Evolutionary conservation across 2,113 vertebrate species (phyloP).

Genomic region (Cyanoderma ruficeps): DNA sequence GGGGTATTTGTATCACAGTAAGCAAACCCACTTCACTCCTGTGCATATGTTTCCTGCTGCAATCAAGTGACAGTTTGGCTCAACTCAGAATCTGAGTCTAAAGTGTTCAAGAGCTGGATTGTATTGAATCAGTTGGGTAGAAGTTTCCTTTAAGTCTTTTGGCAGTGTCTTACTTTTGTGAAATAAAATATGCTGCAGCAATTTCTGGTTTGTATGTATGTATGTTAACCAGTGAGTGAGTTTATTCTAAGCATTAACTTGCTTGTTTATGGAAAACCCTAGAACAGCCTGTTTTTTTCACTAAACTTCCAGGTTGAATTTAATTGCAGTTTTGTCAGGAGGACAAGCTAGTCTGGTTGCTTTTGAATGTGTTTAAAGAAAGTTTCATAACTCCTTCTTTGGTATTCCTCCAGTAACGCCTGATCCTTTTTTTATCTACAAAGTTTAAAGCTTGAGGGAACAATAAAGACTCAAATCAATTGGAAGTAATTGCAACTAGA

Average conservation of each 20-base stretch:
- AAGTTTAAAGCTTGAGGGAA: constrained; percentile 23
- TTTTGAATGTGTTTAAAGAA: background rate
- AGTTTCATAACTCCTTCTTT: background rate
- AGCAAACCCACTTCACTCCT: fast-evolving
- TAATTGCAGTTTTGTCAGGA: background rate
- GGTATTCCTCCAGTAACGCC: constrained; percentile 14
- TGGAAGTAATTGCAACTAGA: constrained; percentile 53
- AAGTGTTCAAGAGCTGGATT: background rate
- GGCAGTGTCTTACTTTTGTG: background rate
- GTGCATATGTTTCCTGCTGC: background rate
- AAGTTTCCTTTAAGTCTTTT: background rate
- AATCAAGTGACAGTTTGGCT: background rate
- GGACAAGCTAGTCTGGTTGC: background rate
- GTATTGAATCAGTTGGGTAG: background rate
- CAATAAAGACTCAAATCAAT: constrained; percentile 52
- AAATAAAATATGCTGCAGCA: background rate
- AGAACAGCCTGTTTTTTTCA: background rate
- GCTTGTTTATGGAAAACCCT: background rate
- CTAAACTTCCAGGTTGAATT: background rate
- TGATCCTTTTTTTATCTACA: background rate
- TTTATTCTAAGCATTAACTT: background rate
- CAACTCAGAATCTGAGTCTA: background rate
- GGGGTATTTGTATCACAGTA: background rate
- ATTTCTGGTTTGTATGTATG: background rate
- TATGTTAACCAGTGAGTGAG: background rate